A percentile compares a stretch with the other conserved stretches of the same genome.
These are phyloP conservation scores for Caenorhabditis elegans DNA, from an alignment of 1,140 invertebrate species.

Conservation along the genomic window WBcel235 BX284606.5:14012001-14012500, in stretches of 20 bases:
- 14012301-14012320: background rate
- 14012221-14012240: constrained; percentile 56
- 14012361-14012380: no score
- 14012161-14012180: constrained; percentile 44
- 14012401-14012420: no score
- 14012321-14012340: background rate
- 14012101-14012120: constrained; percentile 56
- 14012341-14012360: background rate
- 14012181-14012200: constrained; percentile 50
- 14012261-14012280: constrained; percentile 53
- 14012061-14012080: no score
- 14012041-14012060: no score
- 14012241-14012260: constrained; percentile 58
- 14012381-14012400: background rate
- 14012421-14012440: background rate
- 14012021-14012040: no score
- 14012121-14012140: constrained; percentile 54
- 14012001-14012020: no score
- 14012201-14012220: constrained; percentile 53
- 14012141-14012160: constrained; percentile 43
- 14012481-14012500: constrained; percentile 26
- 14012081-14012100: no score
- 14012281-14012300: constrained; percentile 59
- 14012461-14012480: background rate
- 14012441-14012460: constrained; percentile 37